Evolutionary conservation across 2,113 vertebrate species (phyloP).

Genomic region (Gopherus flavomarginatus): DNA sequence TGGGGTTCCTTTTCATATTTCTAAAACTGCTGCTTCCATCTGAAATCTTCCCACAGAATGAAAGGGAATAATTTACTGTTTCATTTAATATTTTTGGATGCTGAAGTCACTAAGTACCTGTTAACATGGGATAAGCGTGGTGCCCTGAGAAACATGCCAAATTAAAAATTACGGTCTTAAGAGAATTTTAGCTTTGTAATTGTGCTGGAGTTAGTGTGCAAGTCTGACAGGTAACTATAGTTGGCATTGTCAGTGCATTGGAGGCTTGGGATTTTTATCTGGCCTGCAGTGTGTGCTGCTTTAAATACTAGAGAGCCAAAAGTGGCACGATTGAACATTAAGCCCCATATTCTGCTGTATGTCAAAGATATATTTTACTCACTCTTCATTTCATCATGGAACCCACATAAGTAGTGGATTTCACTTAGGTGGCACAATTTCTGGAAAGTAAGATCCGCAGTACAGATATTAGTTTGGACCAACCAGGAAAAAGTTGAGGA

Average conservation of each 20-base stretch:
- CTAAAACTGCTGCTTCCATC: neutral
- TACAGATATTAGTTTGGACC: neutral
- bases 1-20: neutral
- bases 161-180: neutral
- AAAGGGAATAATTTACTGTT: neutral
- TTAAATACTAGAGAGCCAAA: neutral
- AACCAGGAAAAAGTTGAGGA: neutral
- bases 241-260: neutral
- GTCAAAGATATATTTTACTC: neutral
- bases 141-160: neutral
- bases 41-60: neutral
- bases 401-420: neutral
- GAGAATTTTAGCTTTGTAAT: neutral
- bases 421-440: rapidly evolving
- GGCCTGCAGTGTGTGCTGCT: neutral
- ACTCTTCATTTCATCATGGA: neutral
- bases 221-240: neutral
- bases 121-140: neutral
- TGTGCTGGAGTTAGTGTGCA: neutral
- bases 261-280: neutral
- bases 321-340: neutral
- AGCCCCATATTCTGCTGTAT: neutral
- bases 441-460: neutral
- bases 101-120: neutral
- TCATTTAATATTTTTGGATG: neutral